A percentile compares a stretch with the other conserved stretches of the same genome.
These are phyloP conservation scores for Stichopus chloronotus DNA, from an alignment of 35 echinoderm and acorn worm genomes.

Conservation along the genomic window DNA sequence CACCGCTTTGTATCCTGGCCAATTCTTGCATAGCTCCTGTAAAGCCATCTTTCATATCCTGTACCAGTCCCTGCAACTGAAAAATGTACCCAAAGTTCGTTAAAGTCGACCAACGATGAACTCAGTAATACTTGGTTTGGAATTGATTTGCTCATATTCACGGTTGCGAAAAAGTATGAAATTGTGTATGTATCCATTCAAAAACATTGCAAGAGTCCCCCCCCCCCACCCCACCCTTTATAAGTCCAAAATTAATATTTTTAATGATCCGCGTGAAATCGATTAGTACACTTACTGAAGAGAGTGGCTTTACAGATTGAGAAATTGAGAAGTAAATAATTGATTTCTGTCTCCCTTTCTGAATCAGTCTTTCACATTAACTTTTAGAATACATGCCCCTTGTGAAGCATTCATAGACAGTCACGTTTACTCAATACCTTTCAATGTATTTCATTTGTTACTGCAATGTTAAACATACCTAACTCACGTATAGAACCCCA, in stretches of 20 bases:
- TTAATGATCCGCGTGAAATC: no score
- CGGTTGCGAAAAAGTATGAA: no score
- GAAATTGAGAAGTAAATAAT: no score
- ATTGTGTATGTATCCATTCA: not conserved
- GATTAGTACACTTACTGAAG: no score
- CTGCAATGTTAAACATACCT: not conserved
- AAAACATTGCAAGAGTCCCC: not conserved
- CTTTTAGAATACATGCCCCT: not conserved
- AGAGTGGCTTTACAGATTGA: no score
- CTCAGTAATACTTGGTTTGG: not conserved
- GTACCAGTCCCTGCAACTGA: conserved; percentile 48
- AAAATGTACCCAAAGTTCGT: not conserved
- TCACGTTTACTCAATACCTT: not conserved
- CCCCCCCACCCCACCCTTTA: not conserved
- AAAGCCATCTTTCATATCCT: conserved; percentile 66
- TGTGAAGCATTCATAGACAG: not conserved
- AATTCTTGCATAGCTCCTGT: conserved; percentile 62
- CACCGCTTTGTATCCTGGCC: conserved; percentile 44
- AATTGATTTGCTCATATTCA: not conserved
- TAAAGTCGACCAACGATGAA: not conserved
- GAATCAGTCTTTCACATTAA: not conserved
- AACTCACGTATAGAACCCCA: not conserved
- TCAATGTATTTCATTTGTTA: not conserved
- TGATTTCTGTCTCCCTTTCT: no score
- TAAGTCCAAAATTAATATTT: not conserved